A percentile compares a stretch with the other conserved stretches of the same genome.
phyloP scores from a whole-genome alignment of 2,888 invertebrate genomes.

The Elmis aenea region DNA sequence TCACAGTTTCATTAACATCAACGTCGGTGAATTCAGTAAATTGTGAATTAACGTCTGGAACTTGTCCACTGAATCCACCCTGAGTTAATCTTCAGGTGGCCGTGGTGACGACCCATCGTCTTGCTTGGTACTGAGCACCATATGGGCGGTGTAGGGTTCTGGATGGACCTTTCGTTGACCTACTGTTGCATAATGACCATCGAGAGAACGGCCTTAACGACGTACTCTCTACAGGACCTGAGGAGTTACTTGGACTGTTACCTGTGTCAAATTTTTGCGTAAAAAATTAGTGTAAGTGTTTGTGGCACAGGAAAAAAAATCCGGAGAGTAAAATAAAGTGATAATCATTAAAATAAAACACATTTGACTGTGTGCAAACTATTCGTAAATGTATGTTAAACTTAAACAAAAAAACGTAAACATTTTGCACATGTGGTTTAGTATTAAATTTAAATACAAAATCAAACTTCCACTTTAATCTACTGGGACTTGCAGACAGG shows the following conservation, averaged over 20 bases:
- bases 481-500: too few relatives aligned
- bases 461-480: too few relatives aligned
- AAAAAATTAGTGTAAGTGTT: background rate
- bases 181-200: slow-evolving; percentile 39
- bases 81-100: slow-evolving; percentile 36
- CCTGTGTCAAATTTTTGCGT: slow-evolving; percentile 25
- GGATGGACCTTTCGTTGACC: slow-evolving; percentile 24
- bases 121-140: slow-evolving; percentile 34
- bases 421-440: too few relatives aligned
- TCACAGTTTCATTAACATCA: slow-evolving; percentile 26
- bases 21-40: slow-evolving; percentile 28
- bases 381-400: too few relatives aligned
- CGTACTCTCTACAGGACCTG: slow-evolving; percentile 42
- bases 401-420: too few relatives aligned
- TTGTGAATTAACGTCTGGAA: slow-evolving; percentile 17
- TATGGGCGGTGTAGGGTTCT: slow-evolving; percentile 30
- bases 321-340: background rate
- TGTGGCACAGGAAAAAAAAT: background rate
- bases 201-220: slow-evolving; percentile 39
- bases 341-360: too few relatives aligned
- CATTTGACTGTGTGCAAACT: too few relatives aligned
- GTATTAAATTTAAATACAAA: too few relatives aligned
- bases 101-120: slow-evolving; percentile 41
- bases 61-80: slow-evolving; percentile 18
- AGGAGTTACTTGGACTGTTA: slow-evolving; percentile 44